phyloP scores from a whole-genome alignment of 2,797 vertebrate genomes.

The Rousettus madagascariensis region DNA sequence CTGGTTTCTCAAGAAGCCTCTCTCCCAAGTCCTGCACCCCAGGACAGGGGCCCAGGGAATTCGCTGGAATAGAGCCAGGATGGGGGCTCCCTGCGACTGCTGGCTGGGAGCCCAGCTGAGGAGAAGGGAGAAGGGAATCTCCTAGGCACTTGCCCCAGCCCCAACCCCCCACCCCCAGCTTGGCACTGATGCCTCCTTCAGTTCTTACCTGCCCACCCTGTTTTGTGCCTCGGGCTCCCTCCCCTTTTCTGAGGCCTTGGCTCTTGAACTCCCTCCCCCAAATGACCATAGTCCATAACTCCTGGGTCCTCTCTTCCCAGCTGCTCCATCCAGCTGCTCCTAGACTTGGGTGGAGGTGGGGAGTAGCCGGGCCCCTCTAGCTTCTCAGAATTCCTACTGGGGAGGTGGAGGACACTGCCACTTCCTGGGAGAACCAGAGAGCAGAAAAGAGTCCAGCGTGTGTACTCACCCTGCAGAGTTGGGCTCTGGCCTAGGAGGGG shows the following conservation, averaged over 20 bases:
- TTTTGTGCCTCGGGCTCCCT: not conserved
- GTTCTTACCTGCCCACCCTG: conserved; percentile 1
- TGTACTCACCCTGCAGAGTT: not conserved
- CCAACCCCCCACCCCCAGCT: not conserved
- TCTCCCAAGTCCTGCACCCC: not conserved
- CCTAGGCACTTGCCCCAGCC: not conserved
- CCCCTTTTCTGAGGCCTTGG: not conserved
- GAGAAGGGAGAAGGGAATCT: not conserved
- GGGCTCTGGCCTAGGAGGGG: conserved; percentile 5
- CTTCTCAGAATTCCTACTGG: conserved; percentile 71
- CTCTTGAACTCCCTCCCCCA: conserved; percentile 25
- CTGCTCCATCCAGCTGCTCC: conserved; percentile 68
- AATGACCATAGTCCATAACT: not conserved
- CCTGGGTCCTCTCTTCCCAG: conserved; percentile 39
- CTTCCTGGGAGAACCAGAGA: not conserved
- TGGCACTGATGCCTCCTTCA: not conserved
- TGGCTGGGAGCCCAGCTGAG: conserved; percentile 53
- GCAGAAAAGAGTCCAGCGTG: not conserved
- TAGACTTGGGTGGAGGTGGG: not conserved
- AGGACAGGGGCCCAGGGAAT: not conserved
- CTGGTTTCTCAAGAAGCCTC: conserved; percentile 15
- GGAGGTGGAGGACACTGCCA: not conserved
- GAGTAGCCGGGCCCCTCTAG: not conserved
- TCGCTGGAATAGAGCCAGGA: conserved; percentile 46
- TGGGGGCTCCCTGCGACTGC: not conserved